Conservation (phyloP, 1,140 invertebrate genomes). For the Schlechtendalia chinensis region DNA sequence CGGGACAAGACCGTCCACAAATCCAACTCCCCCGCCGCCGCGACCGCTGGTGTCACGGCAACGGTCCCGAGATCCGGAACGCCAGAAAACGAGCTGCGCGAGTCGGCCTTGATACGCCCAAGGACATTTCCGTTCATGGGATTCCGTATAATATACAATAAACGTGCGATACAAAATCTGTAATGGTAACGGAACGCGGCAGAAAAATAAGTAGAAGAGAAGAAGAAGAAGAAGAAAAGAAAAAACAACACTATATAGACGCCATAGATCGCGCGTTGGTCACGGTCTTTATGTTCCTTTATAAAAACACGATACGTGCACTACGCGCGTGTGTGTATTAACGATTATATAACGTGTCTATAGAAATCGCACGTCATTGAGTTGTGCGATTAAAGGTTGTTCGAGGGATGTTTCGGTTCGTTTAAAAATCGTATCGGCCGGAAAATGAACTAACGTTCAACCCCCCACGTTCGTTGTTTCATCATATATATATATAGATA, state of each 20-base stretch:
- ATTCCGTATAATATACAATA: conserved; percentile 41
- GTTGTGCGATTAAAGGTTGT: not conserved
- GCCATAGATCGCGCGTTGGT: conserved; percentile 17
- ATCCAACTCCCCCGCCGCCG: no score
- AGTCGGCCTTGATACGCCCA: conserved; percentile 34
- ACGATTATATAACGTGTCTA: not conserved
- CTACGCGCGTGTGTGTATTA: not conserved
- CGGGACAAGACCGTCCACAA: no score
- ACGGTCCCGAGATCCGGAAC: not conserved
- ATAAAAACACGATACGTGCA: not conserved
- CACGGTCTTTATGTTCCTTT: conserved; percentile 27
- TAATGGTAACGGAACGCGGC: conserved; percentile 33
- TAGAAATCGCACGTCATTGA: not conserved
- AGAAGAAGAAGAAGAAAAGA: no score
- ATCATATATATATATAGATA: not conserved
- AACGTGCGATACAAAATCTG: not conserved
- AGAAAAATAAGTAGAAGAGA: no score
- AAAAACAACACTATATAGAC: conserved; percentile 1
- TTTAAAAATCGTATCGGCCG: not conserved
- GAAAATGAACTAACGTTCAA: not conserved
- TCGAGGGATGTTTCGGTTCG: conserved; percentile 5
- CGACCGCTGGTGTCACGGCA: no score
- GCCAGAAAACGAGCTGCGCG: not conserved
- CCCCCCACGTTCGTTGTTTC: not conserved
- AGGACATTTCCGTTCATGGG: conserved; percentile 35